A percentile compares a stretch with the other conserved stretches of the same genome.
Evolutionary conservation across 2,797 vertebrate genomes (phyloP).

Genomic region (Sebastes minor): DNA sequence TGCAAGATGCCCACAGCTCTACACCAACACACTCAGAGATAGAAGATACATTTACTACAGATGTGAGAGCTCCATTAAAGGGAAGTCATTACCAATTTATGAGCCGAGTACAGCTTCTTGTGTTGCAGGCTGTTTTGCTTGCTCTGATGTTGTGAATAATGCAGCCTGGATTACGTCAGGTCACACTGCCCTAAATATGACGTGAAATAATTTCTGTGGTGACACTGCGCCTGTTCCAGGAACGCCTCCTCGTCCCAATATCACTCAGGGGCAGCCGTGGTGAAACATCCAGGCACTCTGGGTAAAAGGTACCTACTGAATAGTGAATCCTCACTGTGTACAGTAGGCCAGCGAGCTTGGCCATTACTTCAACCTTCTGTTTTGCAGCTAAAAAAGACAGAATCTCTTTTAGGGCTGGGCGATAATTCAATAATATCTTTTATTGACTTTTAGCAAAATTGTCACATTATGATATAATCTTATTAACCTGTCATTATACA

Average conservation of each 20-base stretch:
- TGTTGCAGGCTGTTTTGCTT: constrained; percentile 61
- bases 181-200: constrained; percentile 76
- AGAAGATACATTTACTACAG: constrained; percentile 57
- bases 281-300: constrained; percentile 18
- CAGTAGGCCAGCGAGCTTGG: neutral
- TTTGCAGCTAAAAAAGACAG: neutral
- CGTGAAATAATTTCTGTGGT: constrained; percentile 27
- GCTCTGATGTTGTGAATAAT: constrained; percentile 78
- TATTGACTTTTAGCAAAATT: neutral
- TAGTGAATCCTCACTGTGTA: neutral
- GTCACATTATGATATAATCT: neutral
- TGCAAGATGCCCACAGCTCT: constrained; percentile 24
- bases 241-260: constrained; percentile 5
- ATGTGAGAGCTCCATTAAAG: constrained; percentile 75
- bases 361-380: neutral
- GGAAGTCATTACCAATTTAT: constrained; percentile 77
- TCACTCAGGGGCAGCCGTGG: constrained; percentile 20
- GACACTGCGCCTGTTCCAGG: constrained; percentile 33
- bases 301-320: neutral
- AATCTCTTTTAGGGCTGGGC: neutral
- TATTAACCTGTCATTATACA: neutral
- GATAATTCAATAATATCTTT: neutral
- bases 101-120: constrained; percentile 63
- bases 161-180: constrained; percentile 76
- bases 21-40: constrained; percentile 2